A percentile compares a stretch with the other conserved stretches of the same genome.
phyloP scores from a whole-genome alignment of 2,888 invertebrate species.

The Drosophila barbarae region DNA sequence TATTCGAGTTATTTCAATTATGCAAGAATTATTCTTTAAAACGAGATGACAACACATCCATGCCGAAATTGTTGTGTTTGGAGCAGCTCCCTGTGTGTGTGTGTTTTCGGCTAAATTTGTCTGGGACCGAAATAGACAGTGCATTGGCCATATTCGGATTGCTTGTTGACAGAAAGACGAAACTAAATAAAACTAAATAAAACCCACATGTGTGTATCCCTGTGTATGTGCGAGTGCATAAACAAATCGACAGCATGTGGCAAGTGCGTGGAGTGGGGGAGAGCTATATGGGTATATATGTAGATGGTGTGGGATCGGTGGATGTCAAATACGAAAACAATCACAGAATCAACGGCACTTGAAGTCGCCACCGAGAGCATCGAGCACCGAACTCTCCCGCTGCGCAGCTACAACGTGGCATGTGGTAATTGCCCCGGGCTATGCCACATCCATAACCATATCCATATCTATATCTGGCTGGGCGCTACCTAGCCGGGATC shows the following conservation, averaged over 20 bases:
- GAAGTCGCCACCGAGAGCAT: constrained; percentile 60
- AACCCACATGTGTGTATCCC: constrained; percentile 1
- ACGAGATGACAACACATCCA: not conserved
- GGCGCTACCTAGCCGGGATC: constrained; percentile 14
- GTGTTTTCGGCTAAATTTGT: constrained; percentile 12
- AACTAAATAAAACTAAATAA: constrained; percentile 28
- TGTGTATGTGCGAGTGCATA: constrained; percentile 33
- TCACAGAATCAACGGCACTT: constrained; percentile 52
- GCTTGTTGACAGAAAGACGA: constrained; percentile 38
- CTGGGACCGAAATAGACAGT: constrained; percentile 34
- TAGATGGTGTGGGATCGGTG: constrained; percentile 5
- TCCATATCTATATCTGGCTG: constrained; percentile 10
- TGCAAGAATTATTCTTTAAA: constrained; percentile 10
- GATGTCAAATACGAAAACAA: constrained; percentile 33
- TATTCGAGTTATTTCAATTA: constrained; percentile 1
- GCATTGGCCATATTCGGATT: constrained; percentile 55
- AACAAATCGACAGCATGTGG: constrained; percentile 69
- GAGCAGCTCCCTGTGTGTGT: constrained; percentile 7
- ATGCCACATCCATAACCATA: constrained; percentile 7
- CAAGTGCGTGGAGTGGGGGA: constrained; percentile 30
- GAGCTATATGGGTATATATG: not conserved
- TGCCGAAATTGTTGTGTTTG: constrained; percentile 3
- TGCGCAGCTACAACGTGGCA: constrained; percentile 66
- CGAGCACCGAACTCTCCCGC: constrained; percentile 61
- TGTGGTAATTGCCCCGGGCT: constrained; percentile 66